A percentile compares a stretch with the other conserved stretches of the same genome.
Evolutionary conservation across 2,113 vertebrate species (phyloP).

Genomic region (Hemibagrus wyckioides): DNA sequence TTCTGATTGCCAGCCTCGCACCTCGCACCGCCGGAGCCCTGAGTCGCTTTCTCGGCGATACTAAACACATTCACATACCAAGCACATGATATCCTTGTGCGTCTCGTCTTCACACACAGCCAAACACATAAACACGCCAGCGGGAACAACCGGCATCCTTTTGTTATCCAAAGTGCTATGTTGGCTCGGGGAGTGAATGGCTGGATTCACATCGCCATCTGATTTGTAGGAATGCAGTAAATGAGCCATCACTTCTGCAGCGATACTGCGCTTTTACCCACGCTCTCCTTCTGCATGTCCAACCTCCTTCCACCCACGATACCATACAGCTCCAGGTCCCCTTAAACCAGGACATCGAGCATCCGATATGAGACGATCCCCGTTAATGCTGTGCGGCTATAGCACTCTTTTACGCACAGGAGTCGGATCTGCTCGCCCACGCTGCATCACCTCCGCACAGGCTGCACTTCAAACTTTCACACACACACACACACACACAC

Average conservation of each 20-base stretch:
- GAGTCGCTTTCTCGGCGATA: not conserved
- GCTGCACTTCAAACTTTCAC: slow-evolving; percentile 44
- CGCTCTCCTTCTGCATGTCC: slow-evolving; percentile 12
- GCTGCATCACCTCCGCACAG: slow-evolving; percentile 38
- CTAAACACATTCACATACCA: not conserved
- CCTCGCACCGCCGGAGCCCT: slow-evolving; percentile 15
- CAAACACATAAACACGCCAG: not conserved
- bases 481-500: slow-evolving; percentile 23
- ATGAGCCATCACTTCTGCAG: slow-evolving; percentile 13
- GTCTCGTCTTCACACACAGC: not conserved
- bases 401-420: slow-evolving; percentile 33
- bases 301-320: slow-evolving; percentile 15
- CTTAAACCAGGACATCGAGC: not conserved
- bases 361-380: not conserved
- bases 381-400: not conserved
- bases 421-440: slow-evolving; percentile 37
- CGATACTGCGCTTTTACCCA: slow-evolving; percentile 19
- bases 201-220: not conserved
- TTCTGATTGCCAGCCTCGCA: slow-evolving; percentile 16
- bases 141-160: not conserved
- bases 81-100: not conserved
- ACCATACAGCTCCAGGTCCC: not conserved
- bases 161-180: not conserved
- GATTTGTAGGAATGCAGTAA: slow-evolving; percentile 23
- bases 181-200: not conserved